Conservation (phyloP, 2,113 vertebrate genomes). For the Butorides virescens region DNA sequence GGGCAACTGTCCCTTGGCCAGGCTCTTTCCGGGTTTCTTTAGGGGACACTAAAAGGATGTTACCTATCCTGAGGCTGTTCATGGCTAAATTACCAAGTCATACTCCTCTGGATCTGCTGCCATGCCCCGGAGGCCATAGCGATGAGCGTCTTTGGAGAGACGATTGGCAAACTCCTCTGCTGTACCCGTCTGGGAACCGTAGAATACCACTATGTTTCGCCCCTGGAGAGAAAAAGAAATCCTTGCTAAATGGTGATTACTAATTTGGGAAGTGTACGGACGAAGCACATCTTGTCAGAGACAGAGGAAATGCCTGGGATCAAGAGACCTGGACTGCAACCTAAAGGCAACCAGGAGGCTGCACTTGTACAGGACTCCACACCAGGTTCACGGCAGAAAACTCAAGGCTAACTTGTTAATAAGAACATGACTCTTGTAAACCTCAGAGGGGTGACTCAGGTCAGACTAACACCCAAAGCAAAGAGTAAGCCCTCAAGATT, state of each 20-base stretch:
- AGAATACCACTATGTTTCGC: slow-evolving; percentile 94
- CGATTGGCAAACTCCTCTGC: slow-evolving; percentile 95
- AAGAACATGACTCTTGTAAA: not conserved
- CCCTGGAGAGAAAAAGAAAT: slow-evolving; percentile 72
- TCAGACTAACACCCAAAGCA: not conserved
- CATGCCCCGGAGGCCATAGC: slow-evolving; percentile 96
- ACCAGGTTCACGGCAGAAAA: not conserved
- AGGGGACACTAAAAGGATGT: not conserved
- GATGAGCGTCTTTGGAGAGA: slow-evolving; percentile 93
- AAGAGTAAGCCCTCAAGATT: not conserved
- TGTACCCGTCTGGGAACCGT: slow-evolving; percentile 96
- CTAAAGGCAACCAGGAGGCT: not conserved
- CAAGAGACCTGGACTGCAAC: not conserved
- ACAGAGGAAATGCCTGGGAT: not conserved
- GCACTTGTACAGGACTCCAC: accelerated
- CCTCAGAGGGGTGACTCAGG: not conserved
- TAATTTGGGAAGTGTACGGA: not conserved
- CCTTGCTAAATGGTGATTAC: not conserved
- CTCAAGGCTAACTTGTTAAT: not conserved
- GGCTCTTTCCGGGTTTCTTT: not conserved
- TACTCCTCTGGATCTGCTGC: slow-evolving; percentile 95
- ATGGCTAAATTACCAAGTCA: slow-evolving; percentile 81
- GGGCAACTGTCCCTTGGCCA: not conserved
- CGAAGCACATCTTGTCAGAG: not conserved
- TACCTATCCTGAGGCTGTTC: not conserved